A percentile compares a stretch with the other conserved stretches of the same genome.
Evolutionary conservation across 2,888 invertebrate species (phyloP).

Genomic region (Myathropa florea): DNA sequence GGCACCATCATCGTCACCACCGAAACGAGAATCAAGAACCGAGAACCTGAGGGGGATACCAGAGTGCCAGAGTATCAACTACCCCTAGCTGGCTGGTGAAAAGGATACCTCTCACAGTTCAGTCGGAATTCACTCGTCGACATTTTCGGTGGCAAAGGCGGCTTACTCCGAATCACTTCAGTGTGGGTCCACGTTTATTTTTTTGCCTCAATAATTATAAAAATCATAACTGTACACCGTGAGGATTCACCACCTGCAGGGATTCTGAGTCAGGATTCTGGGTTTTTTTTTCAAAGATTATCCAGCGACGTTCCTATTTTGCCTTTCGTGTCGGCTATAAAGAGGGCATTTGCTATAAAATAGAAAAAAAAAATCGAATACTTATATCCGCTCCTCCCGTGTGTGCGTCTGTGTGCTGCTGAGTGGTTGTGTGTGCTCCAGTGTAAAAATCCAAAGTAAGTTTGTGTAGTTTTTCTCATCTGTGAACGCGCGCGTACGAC

Average conservation of each 20-base stretch:
- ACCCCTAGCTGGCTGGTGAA: conserved; percentile 35
- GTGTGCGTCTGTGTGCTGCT: neutral
- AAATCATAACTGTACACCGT: conserved; percentile 28
- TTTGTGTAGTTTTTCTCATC: neutral
- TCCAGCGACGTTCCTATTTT: conserved; percentile 12
- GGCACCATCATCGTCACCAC: neutral
- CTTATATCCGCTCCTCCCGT: conserved; percentile 8
- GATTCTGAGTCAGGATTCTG: neutral
- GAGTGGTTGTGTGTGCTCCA: neutral
- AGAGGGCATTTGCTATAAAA: conserved; percentile 14
- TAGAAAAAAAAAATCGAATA: conserved; percentile 50
- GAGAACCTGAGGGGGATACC: conserved; percentile 21
- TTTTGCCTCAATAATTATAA: conserved; percentile 33
- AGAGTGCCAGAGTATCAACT: conserved; percentile 5
- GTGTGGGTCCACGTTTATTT: conserved; percentile 58
- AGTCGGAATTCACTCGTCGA: conserved; percentile 62
- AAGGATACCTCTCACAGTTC: conserved; percentile 21
- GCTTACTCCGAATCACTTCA: conserved; percentile 20
- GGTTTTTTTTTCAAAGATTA: conserved; percentile 17
- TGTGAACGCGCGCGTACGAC: conserved; percentile 41
- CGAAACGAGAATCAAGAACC: neutral
- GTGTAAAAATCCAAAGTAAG: neutral
- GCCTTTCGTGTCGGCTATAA: conserved; percentile 25
- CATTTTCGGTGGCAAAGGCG: conserved; percentile 54
- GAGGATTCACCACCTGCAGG: neutral